These are phyloP conservation scores for Montipora sp. DNA, from an alignment of 64 coral and sea anemone species.

Conservation along the genomic window DNA sequence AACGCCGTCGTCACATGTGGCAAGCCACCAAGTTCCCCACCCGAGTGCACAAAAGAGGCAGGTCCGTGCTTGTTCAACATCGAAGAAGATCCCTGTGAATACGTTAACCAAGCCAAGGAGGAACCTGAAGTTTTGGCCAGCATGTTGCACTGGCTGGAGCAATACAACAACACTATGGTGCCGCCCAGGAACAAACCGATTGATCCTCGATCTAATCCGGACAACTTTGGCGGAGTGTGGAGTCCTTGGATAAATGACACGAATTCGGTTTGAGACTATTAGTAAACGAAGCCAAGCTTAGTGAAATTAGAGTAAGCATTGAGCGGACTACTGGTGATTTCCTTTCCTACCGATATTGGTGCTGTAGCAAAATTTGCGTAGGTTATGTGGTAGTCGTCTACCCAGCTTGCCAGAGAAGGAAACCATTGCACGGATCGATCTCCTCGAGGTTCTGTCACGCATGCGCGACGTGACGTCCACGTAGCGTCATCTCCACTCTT, in stretches of 20 bases:
- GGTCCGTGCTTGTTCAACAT: conserved; percentile 71
- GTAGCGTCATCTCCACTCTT: too few species aligned
- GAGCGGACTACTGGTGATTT: too few species aligned
- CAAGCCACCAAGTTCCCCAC: neutral
- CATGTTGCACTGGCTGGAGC: conserved; percentile 55
- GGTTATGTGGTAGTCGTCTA: too few species aligned
- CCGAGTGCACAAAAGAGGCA: conserved; percentile 24
- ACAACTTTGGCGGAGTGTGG: conserved; percentile 64
- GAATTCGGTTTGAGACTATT: neutral
- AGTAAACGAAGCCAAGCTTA: too few species aligned
- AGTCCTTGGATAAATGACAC: conserved; percentile 36
- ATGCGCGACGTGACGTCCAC: too few species aligned
- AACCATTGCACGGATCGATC: too few species aligned
- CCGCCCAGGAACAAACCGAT: conserved; percentile 36
- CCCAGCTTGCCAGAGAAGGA: too few species aligned
- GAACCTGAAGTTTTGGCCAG: conserved; percentile 9
- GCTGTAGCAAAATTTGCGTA: too few species aligned
- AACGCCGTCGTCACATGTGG: conserved; percentile 61
- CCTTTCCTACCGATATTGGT: too few species aligned
- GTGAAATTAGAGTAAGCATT: too few species aligned
- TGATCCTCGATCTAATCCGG: conserved; percentile 31
- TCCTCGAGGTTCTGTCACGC: too few species aligned
- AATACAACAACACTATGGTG: conserved; percentile 57
- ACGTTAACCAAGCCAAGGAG: conserved; percentile 48
- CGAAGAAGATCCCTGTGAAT: conserved; percentile 63